Evolutionary conservation across 2,888 invertebrate genomes (phyloP).

Genomic region (Perizoma flavofasciatum): DNA sequence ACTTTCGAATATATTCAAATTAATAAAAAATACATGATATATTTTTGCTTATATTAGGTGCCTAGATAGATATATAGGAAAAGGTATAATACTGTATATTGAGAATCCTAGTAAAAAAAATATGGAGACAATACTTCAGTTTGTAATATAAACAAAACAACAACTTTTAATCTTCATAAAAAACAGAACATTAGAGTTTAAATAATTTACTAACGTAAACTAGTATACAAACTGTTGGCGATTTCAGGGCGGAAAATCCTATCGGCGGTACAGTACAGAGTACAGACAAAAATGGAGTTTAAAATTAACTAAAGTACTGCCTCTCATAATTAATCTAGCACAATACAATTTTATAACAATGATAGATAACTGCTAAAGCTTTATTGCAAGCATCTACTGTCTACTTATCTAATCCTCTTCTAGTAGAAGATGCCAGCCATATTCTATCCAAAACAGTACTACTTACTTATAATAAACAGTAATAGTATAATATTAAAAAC

Average conservation of each 20-base stretch:
- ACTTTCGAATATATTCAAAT: background rate
- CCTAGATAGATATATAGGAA: constrained; percentile 46
- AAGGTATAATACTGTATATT: constrained; percentile 74
- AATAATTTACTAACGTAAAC: no score
- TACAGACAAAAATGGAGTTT: background rate
- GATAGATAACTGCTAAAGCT: constrained; percentile 59
- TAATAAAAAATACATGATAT: constrained; percentile 26
- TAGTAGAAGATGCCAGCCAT: background rate
- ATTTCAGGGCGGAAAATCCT: no score
- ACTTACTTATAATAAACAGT: background rate
- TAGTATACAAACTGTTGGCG: no score
- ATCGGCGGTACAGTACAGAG: no score
- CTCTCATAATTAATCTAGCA: constrained; percentile 41
- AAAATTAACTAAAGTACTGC: constrained; percentile 7
- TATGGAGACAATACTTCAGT: constrained; percentile 16
- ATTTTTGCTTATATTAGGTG: constrained; percentile 13
- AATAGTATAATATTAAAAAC: no score
- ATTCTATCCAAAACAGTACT: background rate
- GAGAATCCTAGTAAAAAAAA: constrained; percentile 44
- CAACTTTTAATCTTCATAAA: background rate
- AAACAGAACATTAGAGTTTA: background rate
- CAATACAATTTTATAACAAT: constrained; percentile 31
- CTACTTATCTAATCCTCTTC: constrained; percentile 8
- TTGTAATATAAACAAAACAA: background rate
- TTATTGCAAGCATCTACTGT: constrained; percentile 65